Base-by-base conservation (phyloP, 2,888 invertebrate genomes). In the Drosophila kambysellisi region DNA sequence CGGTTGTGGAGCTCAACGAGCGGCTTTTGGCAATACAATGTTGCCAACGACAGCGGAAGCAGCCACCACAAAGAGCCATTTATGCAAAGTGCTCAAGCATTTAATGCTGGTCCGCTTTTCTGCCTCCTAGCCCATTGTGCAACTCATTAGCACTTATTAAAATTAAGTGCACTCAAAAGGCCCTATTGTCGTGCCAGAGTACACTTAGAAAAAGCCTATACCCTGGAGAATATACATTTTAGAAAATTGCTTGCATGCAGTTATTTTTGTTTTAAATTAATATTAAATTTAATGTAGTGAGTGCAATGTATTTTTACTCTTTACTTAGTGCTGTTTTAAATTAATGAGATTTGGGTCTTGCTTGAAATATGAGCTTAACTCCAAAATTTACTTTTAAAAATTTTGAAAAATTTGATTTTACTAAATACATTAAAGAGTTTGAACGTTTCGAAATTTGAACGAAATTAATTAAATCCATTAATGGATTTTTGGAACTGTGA, bases 91-190 rank as follows among this genome's bases (percentile, higher is more conserved):
- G 76, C 69, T 74, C 46, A 63, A 50, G 64, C 73, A 68, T 74
- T 68, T 74, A 67, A 68, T 73, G 81, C 73, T 66, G 81, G 59
- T 56, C 50, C 17, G 52, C 53, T 8, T 25, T 37, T 37, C 43
- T 46, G 46, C 48, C 52, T 65, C 69, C 74, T 54, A 48, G 63
- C 66, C 61, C 67, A 79, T 81, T 83, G 79, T 76, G 83, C 83
- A 91, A 91, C 91, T 91, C 91, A 91, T 91, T 91, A 91, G 88
- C 91, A 91, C 91, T 91, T 91, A 90, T 91, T 91, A 91, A 91
- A 90, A 76, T 79, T 79, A 88, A 91, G 82, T 85, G 91, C 84
- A 73, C 75, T 59, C 65, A 60, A 61, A 74, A 66, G 60, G 66
- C 48, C 33, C 51, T 15, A 20, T 25, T 43, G 32, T n/a, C 43